These are phyloP conservation scores for Anoplophora glabripennis DNA, from an alignment of 1,140 invertebrate genomes.

Conservation along the genomic window DNA sequence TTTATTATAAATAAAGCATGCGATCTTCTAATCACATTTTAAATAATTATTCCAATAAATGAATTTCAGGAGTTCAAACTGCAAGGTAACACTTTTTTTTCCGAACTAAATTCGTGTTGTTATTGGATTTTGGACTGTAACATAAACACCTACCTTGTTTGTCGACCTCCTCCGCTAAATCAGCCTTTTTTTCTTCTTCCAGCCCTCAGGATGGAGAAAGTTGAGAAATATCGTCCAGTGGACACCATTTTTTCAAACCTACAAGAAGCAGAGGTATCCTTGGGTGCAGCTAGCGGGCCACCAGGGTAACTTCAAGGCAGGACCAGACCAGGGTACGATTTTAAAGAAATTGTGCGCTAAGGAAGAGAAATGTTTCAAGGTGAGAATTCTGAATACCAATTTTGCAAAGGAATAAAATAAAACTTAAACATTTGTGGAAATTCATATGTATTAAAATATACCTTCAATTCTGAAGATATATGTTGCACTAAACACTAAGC, in stretches of 20 bases:
- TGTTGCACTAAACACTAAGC: too few species aligned
- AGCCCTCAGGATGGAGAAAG: slow-evolving; percentile 92
- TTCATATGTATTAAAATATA: too few species aligned
- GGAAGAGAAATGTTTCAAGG: slow-evolving; percentile 82
- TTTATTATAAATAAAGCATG: too few species aligned
- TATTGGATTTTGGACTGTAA: too few species aligned
- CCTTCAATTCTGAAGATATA: too few species aligned
- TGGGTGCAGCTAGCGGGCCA: slow-evolving; percentile 94
- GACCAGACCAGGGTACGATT: slow-evolving; percentile 88
- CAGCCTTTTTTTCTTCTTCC: slow-evolving; percentile 50
- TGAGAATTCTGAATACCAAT: slow-evolving; percentile 36
- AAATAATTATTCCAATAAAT: too few species aligned
- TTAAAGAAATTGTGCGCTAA: slow-evolving; percentile 88
- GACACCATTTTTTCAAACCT: slow-evolving; percentile 95
- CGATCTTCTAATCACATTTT: too few species aligned
- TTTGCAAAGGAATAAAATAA: background rate
- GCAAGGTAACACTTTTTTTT: too few species aligned
- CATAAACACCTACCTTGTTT: too few species aligned
- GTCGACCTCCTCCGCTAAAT: background rate
- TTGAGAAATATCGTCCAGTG: slow-evolving; percentile 90
- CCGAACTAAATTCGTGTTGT: too few species aligned
- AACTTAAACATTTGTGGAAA: too few species aligned
- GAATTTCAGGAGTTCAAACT: too few species aligned
- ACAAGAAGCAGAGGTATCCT: slow-evolving; percentile 91
- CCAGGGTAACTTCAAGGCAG: slow-evolving; percentile 92